These are phyloP conservation scores for Microchirus variegatus DNA, from an alignment of 2,797 vertebrate genomes.

Conservation along the genomic window DNA sequence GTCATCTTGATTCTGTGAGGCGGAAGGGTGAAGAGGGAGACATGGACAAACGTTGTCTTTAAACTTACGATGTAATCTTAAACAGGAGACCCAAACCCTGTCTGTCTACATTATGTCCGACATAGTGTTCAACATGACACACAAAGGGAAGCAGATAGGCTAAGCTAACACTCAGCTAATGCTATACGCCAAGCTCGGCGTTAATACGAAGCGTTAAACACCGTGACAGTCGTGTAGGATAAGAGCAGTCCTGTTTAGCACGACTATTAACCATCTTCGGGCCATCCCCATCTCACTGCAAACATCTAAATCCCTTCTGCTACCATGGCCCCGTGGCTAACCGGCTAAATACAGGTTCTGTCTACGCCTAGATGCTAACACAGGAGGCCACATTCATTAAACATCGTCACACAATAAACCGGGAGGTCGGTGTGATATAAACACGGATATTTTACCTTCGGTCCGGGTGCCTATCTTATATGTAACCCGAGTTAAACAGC, in stretches of 20 bases:
- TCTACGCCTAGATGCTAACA: constrained; percentile 56
- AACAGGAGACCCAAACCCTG: neutral
- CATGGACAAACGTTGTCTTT: neutral
- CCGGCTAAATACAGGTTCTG: constrained; percentile 42
- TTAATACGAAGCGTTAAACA: neutral
- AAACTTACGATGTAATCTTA: neutral
- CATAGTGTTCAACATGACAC: neutral
- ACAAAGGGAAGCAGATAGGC: constrained; percentile 26
- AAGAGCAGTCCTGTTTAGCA: neutral
- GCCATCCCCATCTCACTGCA: constrained; percentile 18
- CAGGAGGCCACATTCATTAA: constrained; percentile 6
- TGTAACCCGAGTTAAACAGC: constrained; percentile 1
- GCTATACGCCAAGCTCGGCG: neutral
- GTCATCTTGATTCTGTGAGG: constrained; percentile 89
- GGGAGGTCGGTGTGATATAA: accelerated
- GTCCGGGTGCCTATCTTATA: constrained; percentile 13
- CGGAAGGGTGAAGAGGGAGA: constrained; percentile 39
- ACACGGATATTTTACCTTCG: constrained; percentile 30
- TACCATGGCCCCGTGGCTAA: constrained; percentile 37
- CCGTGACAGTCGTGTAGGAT: constrained; percentile 28
- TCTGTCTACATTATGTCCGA: neutral
- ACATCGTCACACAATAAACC: neutral
- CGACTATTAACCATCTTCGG: constrained; percentile 4
- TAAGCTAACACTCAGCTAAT: constrained; percentile 5
- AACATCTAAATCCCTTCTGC: neutral